These are phyloP conservation scores for Pycnonotus jocosus DNA, from an alignment of 2,113 vertebrate species.

Conservation along the genomic window DNA sequence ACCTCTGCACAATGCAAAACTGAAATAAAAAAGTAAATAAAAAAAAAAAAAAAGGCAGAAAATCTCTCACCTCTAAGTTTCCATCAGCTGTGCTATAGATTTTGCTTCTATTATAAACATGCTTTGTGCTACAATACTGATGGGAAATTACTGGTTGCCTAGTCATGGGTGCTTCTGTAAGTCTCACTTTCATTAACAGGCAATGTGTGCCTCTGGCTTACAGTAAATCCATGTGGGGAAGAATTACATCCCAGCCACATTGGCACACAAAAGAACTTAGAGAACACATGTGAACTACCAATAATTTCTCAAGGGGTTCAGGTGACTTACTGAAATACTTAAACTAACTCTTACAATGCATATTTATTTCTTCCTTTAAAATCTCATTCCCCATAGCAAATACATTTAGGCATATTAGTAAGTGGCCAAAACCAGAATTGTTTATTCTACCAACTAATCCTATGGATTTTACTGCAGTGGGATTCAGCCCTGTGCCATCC, in stretches of 20 bases:
- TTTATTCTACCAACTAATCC: constrained; percentile 18
- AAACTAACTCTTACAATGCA: background rate
- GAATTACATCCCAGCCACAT: background rate
- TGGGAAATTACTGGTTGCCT: background rate
- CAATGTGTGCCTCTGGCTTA: background rate
- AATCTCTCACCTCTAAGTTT: background rate
- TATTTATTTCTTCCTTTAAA: constrained; percentile 28
- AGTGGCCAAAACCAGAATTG: background rate
- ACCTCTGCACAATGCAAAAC: background rate
- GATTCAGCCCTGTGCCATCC: background rate
- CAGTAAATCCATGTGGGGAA: background rate
- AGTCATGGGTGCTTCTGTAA: background rate
- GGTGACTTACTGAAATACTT: constrained; percentile 7
- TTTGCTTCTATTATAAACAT: background rate
- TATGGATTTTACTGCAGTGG: background rate
- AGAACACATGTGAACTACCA: background rate
- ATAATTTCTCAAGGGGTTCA: background rate
- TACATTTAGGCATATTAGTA: constrained; percentile 1
- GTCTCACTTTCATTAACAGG: background rate
- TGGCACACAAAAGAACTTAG: background rate
- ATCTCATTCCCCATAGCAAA: constrained; percentile 1
- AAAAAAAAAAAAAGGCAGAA: background rate
- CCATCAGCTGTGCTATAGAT: background rate
- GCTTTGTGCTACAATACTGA: background rate
- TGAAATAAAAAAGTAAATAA: background rate